phyloP scores from a whole-genome alignment of 2,888 invertebrate genomes.

The Aleiodes testaceus region DNA sequence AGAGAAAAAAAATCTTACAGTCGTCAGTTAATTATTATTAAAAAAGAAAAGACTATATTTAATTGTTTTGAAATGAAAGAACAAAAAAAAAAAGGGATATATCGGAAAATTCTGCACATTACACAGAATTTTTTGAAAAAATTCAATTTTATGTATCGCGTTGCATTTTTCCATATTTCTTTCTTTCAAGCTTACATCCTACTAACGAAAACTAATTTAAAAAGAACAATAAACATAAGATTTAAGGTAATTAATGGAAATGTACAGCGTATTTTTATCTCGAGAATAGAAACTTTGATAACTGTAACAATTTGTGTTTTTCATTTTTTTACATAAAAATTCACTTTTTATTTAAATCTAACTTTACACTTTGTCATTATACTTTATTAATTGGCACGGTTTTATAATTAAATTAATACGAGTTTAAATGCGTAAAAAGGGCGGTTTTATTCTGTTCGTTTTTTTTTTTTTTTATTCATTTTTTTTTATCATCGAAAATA shows the following conservation, averaged over 20 bases:
- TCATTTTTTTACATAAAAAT: constrained; percentile 8
- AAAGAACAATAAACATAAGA: constrained; percentile 40
- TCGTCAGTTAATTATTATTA: constrained; percentile 55
- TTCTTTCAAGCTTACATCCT: constrained; percentile 41
- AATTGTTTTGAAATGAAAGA: constrained; percentile 22
- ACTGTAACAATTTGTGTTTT: constrained; percentile 6
- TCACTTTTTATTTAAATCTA: constrained; percentile 23
- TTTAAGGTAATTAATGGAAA: constrained; percentile 38
- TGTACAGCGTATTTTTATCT: constrained; percentile 45
- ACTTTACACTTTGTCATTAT: constrained; percentile 14
- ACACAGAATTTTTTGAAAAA: constrained; percentile 44
- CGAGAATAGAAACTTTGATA: constrained; percentile 4
- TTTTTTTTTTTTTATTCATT: background rate
- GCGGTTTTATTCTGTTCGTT: constrained; percentile 22
- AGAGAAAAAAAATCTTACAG: constrained; percentile 54
- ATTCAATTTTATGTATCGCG: constrained; percentile 43
- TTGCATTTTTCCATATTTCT: constrained; percentile 55
- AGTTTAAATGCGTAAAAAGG: constrained; percentile 33
- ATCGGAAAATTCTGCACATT: constrained; percentile 45
- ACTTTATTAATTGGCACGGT: constrained; percentile 38
- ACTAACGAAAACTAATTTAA: constrained; percentile 39
- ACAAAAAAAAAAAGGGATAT: constrained; percentile 17
- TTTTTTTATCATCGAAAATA: background rate
- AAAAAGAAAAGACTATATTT: constrained; percentile 46
- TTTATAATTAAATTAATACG: constrained; percentile 32